Evolutionary conservation across 2,113 vertebrate genomes (phyloP), one percentile per base, ranked within the genome.

Genomic region (Calyptomena viridis): DNA sequence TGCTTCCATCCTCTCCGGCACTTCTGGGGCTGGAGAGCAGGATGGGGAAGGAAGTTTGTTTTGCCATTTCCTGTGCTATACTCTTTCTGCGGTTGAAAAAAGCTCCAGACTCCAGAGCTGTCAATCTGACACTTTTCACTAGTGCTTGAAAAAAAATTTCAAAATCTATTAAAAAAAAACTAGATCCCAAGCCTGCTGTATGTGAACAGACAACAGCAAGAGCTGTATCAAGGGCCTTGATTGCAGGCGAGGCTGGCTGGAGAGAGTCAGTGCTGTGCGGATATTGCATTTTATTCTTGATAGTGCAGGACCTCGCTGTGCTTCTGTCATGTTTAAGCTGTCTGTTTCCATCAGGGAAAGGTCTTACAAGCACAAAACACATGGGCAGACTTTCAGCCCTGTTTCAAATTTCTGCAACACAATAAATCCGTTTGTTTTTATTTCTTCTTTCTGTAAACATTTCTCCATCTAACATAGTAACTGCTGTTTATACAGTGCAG

Each of bases 371-470:
- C 94, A 98, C 97, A 97, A 96, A 98, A 95, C 96, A 96, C 96
- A 97, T 95, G 90, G 96, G 79, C 94, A 82, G 96, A 74, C 68
- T 93, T 78, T 91, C 77, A 4, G 93, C 72, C 90, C 33, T 95
- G 95, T 96, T 95, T 98, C 95, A 37, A 78, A 97, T 98, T 98
- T 97, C 98, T 93, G 63, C 94, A 92, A 83, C 97, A 97, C 96
- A 98, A 98, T 97, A 97, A 97, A 97, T 93, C 79, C 47, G 83
- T 66, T 90, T 98, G 97, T 97, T 97, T 98, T 98, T 96, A 98
- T 97, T 98, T 96, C 97, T 97, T 96, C 93, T 87, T 73, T 98
- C 97, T 96, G 97, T 98, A 98, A 98, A 98, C 97, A 98, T 97
- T 97, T 94, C 96, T 97, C 89, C 95, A 68, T 97, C 97, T 97